These are phyloP conservation scores for Lophura nycthemera DNA, from an alignment of 2,113 vertebrate genomes.

Conservation along the genomic window DNA sequence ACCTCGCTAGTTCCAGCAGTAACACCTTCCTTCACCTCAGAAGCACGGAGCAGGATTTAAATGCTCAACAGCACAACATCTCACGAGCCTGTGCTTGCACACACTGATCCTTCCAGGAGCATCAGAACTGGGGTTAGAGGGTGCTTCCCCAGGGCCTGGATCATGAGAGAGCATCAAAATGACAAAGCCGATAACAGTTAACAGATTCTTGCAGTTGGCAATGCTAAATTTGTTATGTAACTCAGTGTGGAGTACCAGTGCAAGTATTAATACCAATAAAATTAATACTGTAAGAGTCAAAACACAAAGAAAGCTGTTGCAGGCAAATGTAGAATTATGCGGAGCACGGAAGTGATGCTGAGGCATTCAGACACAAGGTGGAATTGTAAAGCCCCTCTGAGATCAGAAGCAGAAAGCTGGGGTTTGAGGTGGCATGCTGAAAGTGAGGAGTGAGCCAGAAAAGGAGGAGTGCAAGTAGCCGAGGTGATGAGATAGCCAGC, in stretches of 20 bases:
- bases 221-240: neutral
- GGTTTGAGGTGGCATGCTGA: neutral
- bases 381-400: neutral
- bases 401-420: neutral
- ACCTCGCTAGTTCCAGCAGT: fast-evolving
- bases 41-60: neutral
- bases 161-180: neutral
- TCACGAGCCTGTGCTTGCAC: neutral
- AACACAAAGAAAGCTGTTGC: neutral
- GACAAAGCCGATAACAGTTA: neutral
- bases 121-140: neutral
- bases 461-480: neutral
- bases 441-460: neutral
- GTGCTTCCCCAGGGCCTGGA: neutral
- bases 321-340: neutral
- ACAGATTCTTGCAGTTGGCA: neutral
- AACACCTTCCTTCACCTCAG: neutral
- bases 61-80: neutral
- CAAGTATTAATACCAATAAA: neutral
- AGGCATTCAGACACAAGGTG: neutral
- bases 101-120: neutral
- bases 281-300: neutral
- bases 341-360: neutral
- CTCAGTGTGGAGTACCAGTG: neutral
- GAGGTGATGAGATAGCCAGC: neutral